A percentile compares a stretch with the other conserved stretches of the same genome.
Evolutionary conservation across 2,888 invertebrate species (phyloP).

Genomic region (Pristionchus mayeri): DNA sequence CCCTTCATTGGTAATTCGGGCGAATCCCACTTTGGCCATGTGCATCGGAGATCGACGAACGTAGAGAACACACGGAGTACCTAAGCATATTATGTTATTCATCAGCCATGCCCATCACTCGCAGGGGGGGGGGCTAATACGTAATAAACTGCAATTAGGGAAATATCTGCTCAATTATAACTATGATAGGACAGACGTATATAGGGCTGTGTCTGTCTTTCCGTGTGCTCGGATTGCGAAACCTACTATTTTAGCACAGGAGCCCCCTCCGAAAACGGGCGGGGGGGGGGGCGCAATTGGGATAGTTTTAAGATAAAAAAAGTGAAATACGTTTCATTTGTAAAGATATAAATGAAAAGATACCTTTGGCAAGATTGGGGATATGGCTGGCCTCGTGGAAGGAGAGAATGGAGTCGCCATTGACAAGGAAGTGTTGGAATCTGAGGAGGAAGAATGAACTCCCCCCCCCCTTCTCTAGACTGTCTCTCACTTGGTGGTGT

Average conservation of each 20-base stretch:
- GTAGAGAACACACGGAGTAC: constrained; percentile 59
- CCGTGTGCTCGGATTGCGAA: too few relatives aligned
- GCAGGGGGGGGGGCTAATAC: too few relatives aligned
- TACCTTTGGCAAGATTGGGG: constrained; percentile 59
- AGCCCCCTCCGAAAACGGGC: too few relatives aligned
- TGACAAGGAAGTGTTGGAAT: constrained; percentile 71
- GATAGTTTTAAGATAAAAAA: too few relatives aligned
- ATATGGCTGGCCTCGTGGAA: constrained; percentile 73
- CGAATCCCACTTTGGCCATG: constrained; percentile 60
- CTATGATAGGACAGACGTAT: not conserved
- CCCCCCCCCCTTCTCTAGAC: not conserved
- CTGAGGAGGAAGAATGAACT: not conserved
- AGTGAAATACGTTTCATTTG: too few relatives aligned
- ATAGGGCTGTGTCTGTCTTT: too few relatives aligned
- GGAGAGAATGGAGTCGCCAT: constrained; percentile 69
- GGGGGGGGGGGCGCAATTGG: too few relatives aligned
- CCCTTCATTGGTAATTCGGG: constrained; percentile 50
- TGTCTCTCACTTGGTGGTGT: constrained; percentile 54
- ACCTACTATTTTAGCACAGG: too few relatives aligned
- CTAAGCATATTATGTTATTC: constrained; percentile 34
- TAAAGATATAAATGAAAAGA: not conserved
- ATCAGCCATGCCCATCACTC: too few relatives aligned
- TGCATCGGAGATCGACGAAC: constrained; percentile 66
- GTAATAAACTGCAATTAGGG: not conserved
- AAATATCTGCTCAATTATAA: not conserved